A percentile compares a stretch with the other conserved stretches of the same genome.
These are phyloP conservation scores for Caretta caretta DNA, from an alignment of 2,113 vertebrate genomes.

Conservation along the genomic window DNA sequence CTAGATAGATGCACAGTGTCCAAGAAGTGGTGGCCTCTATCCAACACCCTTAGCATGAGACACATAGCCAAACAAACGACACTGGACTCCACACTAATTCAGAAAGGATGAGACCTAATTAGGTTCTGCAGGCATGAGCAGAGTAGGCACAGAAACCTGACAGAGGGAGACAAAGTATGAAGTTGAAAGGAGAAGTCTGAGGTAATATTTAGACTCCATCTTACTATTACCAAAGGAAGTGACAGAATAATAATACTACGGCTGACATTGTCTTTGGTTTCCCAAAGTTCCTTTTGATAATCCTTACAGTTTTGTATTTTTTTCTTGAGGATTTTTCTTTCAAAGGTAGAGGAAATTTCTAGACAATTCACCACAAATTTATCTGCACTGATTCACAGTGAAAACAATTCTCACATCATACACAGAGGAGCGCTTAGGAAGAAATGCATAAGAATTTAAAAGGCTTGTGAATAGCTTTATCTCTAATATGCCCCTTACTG, in stretches of 20 bases:
- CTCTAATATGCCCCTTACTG: neutral
- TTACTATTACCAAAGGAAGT: neutral
- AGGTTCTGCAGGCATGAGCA: slow-evolving; percentile 35
- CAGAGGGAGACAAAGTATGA: neutral
- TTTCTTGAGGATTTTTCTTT: neutral
- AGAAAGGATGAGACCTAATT: slow-evolving; percentile 43
- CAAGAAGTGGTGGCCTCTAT: neutral
- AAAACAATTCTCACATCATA: neutral
- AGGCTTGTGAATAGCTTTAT: slow-evolving; percentile 8
- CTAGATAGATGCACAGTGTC: neutral
- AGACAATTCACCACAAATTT: neutral
- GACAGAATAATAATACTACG: neutral
- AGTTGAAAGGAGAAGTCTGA: neutral
- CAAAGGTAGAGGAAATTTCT: neutral
- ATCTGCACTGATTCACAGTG: neutral
- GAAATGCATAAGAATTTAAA: slow-evolving; percentile 17
- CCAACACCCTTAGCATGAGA: neutral
- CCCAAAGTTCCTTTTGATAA: neutral
- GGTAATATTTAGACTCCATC: neutral
- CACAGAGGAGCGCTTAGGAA: neutral
- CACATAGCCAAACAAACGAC: neutral
- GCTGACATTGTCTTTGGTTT: neutral
- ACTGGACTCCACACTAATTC: neutral
- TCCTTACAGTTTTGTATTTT: neutral
- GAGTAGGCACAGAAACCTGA: neutral